These are phyloP conservation scores for Rhingia rostrata DNA, from an alignment of 2,888 invertebrate species.

Conservation along the genomic window DNA sequence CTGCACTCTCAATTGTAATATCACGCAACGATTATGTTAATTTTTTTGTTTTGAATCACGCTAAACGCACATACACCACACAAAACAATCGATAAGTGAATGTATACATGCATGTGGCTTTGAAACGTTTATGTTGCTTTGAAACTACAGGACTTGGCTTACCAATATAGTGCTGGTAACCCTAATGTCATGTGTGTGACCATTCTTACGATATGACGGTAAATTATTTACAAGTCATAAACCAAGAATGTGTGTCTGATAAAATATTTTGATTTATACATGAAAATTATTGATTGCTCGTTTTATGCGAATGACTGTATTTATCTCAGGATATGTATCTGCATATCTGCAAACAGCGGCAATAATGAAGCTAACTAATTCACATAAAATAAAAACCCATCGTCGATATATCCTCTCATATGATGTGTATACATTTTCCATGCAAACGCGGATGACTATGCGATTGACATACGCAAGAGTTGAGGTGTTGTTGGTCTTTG, in stretches of 20 bases:
- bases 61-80: constrained; percentile 16
- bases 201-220: not conserved
- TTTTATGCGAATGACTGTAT: no score
- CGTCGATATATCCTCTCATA: not conserved
- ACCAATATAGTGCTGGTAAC: no score
- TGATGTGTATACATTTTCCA: not conserved
- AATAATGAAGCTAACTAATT: no score
- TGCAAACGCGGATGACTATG: not conserved
- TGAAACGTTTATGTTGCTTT: constrained; percentile 23
- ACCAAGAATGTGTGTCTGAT: no score
- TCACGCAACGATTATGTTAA: constrained; percentile 46
- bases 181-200: not conserved
- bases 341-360: no score
- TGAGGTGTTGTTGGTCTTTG: not conserved
- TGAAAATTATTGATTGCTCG: no score
- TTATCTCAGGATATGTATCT: no score
- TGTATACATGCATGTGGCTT: constrained; percentile 44
- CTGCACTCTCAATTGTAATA: constrained; percentile 31
- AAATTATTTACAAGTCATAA: no score
- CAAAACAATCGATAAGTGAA: not conserved
- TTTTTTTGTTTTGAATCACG: constrained; percentile 33
- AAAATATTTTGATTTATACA: no score
- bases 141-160: no score
- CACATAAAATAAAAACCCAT: no score
- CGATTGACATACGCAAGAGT: not conserved